Percentiles rank a stretch among this genome's conserved stretches.
phyloP scores from a whole-genome alignment of 2,113 vertebrate genomes.

The Python bivittatus region DNA sequence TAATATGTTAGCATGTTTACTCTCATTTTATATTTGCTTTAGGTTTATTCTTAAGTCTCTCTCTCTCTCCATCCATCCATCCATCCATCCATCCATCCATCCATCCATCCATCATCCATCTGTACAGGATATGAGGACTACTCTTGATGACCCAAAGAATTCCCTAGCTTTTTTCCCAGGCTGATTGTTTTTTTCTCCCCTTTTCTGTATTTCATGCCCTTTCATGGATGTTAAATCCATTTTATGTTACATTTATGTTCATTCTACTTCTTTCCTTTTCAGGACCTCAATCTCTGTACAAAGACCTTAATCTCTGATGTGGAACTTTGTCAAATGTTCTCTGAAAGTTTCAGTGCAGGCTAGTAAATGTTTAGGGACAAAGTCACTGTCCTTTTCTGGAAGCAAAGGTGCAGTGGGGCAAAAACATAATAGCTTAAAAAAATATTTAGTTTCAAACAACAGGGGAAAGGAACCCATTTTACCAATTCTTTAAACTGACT shows the following conservation, averaged over 20 bases:
- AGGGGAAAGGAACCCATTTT: rapidly evolving
- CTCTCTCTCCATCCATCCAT: not conserved
- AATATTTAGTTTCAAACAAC: not conserved
- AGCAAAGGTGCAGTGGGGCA: not conserved
- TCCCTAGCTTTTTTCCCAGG: slow-evolving; percentile 47
- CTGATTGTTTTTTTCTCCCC: slow-evolving; percentile 62
- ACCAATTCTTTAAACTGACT: rapidly evolving
- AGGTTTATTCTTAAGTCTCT: not conserved
- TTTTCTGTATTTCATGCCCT: slow-evolving; percentile 66
- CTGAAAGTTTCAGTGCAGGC: slow-evolving; percentile 52
- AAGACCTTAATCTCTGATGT: slow-evolving; percentile 75
- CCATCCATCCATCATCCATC: not conserved
- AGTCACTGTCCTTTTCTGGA: slow-evolving; percentile 39
- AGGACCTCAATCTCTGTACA: slow-evolving; percentile 75
- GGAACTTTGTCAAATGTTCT: slow-evolving; percentile 70
- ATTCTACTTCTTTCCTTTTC: slow-evolving; percentile 62
- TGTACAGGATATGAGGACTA: slow-evolving; percentile 22
- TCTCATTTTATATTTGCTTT: not conserved
- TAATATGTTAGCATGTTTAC: not conserved
- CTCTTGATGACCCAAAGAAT: slow-evolving; percentile 17
- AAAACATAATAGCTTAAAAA: not conserved
- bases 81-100: not conserved
- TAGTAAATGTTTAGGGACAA: slow-evolving; percentile 51
- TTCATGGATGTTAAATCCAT: slow-evolving; percentile 74
- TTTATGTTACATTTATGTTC: slow-evolving; percentile 72